phyloP scores from a whole-genome alignment of 2,797 vertebrate species.

The Brachyalestes nurse region DNA sequence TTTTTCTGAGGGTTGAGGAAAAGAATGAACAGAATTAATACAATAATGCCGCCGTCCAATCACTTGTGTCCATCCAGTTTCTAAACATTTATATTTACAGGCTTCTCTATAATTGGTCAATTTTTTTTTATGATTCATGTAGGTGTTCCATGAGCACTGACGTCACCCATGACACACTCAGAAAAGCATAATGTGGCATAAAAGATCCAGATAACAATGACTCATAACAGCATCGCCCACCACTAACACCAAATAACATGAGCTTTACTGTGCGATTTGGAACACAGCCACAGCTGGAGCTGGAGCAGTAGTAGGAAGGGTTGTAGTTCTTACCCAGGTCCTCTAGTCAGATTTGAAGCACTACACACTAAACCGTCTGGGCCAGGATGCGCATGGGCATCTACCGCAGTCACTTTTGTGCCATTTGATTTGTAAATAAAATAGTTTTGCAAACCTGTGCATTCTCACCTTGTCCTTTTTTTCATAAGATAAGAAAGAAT shows the following conservation, averaged over 20 bases:
- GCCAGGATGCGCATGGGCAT: constrained; percentile 84
- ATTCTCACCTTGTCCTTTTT: constrained; percentile 70
- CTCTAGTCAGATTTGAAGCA: constrained; percentile 19
- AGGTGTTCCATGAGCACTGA: background rate
- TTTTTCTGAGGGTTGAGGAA: background rate
- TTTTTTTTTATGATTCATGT: background rate
- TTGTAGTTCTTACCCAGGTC: background rate
- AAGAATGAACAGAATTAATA: background rate
- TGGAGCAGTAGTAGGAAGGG: constrained; percentile 2
- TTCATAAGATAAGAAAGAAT: background rate
- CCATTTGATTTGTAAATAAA: constrained; percentile 99
- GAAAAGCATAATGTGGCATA: background rate
- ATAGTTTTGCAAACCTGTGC: constrained; percentile 97
- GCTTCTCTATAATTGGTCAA: background rate
- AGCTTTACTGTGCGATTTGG: background rate
- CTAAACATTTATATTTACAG: background rate
- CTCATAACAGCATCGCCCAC: background rate
- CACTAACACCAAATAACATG: background rate
- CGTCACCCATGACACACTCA: background rate
- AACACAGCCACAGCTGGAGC: background rate
- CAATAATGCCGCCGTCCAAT: background rate
- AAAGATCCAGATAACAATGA: background rate
- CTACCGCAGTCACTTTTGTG: constrained; percentile 93
- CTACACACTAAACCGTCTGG: constrained; percentile 43
- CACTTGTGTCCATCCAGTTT: background rate